Percentiles rank a stretch among this genome's conserved stretches.
Evolutionary conservation across 2,888 invertebrate genomes (phyloP).

Genomic region (Candidula unifasciata): DNA sequence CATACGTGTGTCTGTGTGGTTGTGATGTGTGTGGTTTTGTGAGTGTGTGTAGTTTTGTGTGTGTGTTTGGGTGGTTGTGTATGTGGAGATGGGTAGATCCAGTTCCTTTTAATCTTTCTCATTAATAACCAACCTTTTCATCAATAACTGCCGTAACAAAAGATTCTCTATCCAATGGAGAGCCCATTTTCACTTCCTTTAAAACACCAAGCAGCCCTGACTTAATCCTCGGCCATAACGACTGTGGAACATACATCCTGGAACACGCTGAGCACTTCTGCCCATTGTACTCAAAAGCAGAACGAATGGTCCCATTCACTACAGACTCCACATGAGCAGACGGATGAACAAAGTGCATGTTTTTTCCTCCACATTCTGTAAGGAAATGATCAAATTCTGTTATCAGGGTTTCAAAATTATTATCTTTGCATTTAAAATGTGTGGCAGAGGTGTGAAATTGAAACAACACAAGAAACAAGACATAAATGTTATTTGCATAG

Average conservation of each 20-base stretch:
- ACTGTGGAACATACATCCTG: conserved; percentile 95
- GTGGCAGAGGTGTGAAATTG: no score
- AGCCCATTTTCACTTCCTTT: conserved; percentile 89
- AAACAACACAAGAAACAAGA: no score
- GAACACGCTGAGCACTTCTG: conserved; percentile 99
- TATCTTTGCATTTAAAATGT: no score
- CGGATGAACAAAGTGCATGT: conserved; percentile 97
- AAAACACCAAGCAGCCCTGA: conserved; percentile 84
- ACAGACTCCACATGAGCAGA: conserved; percentile 91
- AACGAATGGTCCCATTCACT: conserved; percentile 89
- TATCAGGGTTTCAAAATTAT: no score
- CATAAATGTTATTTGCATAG: no score
- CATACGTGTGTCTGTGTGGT: no score
- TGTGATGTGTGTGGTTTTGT: no score
- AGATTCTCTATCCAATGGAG: conserved; percentile 84
- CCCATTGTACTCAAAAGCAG: conserved; percentile 95
- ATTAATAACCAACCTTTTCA: conserved; percentile 82
- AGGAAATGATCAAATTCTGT: conserved; percentile 78
- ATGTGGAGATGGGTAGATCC: no score
- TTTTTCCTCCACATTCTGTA: conserved; percentile 97
- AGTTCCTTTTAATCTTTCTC: no score
- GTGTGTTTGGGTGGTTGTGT: no score
- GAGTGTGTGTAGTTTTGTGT: no score
- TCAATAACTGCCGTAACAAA: conserved; percentile 99
- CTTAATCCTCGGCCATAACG: conserved; percentile 87